Base-by-base conservation (phyloP, 2,888 invertebrate genomes). In the Hoplodrina ambigua region DNA sequence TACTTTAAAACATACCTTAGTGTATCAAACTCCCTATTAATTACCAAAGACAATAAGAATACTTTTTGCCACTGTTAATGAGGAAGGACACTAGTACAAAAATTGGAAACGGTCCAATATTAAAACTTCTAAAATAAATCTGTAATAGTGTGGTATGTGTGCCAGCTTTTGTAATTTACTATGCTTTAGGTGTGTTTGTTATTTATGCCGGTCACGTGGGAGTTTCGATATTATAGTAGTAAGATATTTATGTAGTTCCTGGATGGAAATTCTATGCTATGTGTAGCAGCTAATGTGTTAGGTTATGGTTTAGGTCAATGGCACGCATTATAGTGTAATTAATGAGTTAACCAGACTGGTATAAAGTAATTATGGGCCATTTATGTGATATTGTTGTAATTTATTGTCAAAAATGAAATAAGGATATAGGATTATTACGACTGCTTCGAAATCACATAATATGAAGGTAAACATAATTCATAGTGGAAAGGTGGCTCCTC, bases 61-160 rank as follows among this genome's bases (percentile, higher is more conserved):
- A 85, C 83, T 84, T 74, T 81, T 80, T 72, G 74, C 75, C 77
- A 87, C 85, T 84, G 75, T 77, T 90, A 89, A 90, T 89, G 86
- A 87, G 91, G 91, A 93, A 93, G 89, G 86, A 88, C 85, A 87
- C 78, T 71, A 78, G 86, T 85, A 91, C 89, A 93, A 93, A 91
- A 93, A 93, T 95, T 95, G 95, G 95, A 94, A 83, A 75, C 41
- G 75, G 81, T 92, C 95, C 95, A 95, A 94, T 90, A 92, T 91
- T 91, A 92, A 92, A 92, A 92, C 87, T 91, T 92, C 93, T 90
- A 94, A 95, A 94, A 94, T 95, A 94, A 93, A 94, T 93, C 89
- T 89, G 89, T 89, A 85, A 87, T 91, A 89, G 88, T 87, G 83
- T 87, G 86, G 86, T 81, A 80, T 86, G 88, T 85, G 86, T 92